phyloP scores from a whole-genome alignment of 2,113 vertebrate species.

The Gobius niger region DNA sequence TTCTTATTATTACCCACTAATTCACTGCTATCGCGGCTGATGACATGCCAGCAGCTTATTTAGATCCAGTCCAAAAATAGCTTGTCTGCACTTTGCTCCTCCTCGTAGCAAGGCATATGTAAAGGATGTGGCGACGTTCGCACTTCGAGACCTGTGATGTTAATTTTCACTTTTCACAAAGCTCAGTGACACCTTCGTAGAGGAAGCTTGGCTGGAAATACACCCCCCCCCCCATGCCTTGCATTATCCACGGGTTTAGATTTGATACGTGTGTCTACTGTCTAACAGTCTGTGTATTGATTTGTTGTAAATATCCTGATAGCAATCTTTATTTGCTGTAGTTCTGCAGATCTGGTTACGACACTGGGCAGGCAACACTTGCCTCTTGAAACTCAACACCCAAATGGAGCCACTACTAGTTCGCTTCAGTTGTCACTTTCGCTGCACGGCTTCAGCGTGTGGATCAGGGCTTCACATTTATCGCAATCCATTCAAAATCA shows the following conservation, averaged over 20 bases:
- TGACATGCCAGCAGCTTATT: constrained; percentile 29
- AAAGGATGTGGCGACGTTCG: constrained; percentile 56
- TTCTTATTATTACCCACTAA: neutral
- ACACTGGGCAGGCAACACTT: constrained; percentile 37
- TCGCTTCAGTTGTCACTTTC: constrained; percentile 60
- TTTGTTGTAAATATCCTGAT: constrained; percentile 2
- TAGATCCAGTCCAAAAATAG: constrained; percentile 39
- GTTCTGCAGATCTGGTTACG: constrained; percentile 54
- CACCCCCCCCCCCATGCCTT: neutral
- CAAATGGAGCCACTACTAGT: constrained; percentile 38
- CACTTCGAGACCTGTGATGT: constrained; percentile 62
- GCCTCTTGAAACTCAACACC: constrained; percentile 48
- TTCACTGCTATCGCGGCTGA: neutral
- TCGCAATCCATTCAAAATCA: too few species aligned
- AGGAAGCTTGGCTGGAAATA: constrained; percentile 4
- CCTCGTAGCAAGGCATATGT: constrained; percentile 49
- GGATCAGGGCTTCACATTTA: too few species aligned
- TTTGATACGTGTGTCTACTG: neutral
- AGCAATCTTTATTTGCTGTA: constrained; percentile 23
- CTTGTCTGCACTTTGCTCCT: constrained; percentile 17
- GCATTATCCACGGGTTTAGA: neutral
- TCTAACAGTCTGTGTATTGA: constrained; percentile 5
- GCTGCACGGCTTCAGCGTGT: constrained; percentile 11
- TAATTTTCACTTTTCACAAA: constrained; percentile 57
- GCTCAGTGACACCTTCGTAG: constrained; percentile 38